Conservation (phyloP, 2,797 vertebrate genomes). For the Cossypha niveicapilla region DNA sequence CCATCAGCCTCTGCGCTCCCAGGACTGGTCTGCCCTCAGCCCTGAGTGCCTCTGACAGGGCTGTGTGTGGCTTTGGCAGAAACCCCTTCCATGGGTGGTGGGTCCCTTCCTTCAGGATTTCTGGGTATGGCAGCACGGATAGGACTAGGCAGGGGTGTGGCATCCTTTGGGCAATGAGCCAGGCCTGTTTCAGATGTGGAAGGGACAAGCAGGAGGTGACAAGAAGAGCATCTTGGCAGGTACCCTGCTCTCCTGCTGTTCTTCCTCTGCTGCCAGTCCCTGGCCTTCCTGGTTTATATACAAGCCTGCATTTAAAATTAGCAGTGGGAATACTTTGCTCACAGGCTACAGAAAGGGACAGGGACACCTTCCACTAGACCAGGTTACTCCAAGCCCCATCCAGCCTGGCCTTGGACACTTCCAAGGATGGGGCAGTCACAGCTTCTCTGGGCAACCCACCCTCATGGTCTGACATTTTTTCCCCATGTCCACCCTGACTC, state of each 20-base stretch:
- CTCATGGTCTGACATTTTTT: accelerated
- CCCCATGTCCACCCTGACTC: accelerated
- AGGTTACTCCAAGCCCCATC: accelerated
- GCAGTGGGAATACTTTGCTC: not conserved
- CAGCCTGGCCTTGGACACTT: not conserved
- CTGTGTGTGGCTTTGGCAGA: not conserved
- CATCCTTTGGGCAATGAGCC: not conserved
- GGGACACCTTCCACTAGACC: not conserved
- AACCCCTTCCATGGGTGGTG: not conserved
- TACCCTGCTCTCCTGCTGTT: not conserved
- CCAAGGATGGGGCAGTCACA: not conserved
- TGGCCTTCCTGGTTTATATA: not conserved
- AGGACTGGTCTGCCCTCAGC: not conserved
- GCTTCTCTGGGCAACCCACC: not conserved
- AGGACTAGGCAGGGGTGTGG: not conserved
- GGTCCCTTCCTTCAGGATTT: not conserved
- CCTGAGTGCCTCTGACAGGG: not conserved
- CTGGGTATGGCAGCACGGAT: not conserved
- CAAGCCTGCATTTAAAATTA: not conserved
- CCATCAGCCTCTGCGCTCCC: not conserved
- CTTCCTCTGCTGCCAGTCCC: not conserved
- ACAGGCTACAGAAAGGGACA: not conserved
- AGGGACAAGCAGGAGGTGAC: not conserved
- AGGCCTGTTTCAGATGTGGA: not conserved
- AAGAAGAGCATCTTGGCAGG: not conserved